A percentile compares a stretch with the other conserved stretches of the same genome.
These are phyloP conservation scores for Percina caprodes DNA, from an alignment of 2,113 vertebrate species.

Conservation along the genomic window DNA sequence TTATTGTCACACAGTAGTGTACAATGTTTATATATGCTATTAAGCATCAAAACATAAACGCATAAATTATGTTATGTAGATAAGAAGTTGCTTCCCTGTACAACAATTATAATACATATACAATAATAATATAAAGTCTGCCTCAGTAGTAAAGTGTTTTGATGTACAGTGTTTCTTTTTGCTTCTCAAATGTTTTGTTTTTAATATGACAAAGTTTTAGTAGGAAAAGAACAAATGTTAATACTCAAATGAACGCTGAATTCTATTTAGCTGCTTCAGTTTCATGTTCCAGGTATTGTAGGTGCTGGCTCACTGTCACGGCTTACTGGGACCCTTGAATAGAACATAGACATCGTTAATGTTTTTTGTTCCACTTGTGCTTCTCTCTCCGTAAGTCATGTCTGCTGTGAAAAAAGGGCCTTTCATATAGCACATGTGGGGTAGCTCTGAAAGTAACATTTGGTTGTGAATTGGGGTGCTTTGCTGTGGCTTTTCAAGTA, in stretches of 20 bases:
- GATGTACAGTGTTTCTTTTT: background rate
- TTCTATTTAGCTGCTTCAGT: background rate
- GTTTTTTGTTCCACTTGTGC: background rate
- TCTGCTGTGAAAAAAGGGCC: background rate
- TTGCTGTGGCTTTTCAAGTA: background rate
- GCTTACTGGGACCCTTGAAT: background rate
- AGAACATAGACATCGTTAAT: background rate
- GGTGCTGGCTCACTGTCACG: background rate
- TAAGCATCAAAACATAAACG: background rate
- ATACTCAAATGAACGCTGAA: slow-evolving; percentile 1
- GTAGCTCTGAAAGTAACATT: background rate
- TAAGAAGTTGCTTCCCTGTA: background rate
- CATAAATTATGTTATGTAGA: background rate
- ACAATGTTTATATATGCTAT: background rate
- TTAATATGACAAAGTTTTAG: background rate
- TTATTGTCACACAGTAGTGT: background rate
- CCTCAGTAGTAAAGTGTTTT: background rate
- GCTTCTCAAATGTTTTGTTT: background rate
- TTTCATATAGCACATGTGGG: background rate
- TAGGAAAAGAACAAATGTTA: background rate
- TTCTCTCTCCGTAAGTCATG: background rate
- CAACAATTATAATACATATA: background rate
- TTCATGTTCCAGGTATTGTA: background rate
- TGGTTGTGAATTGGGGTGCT: background rate
- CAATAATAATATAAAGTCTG: background rate